phyloP scores from a whole-genome alignment of 2,797 vertebrate genomes.

The Pseudocheirus occidentalis region DNA sequence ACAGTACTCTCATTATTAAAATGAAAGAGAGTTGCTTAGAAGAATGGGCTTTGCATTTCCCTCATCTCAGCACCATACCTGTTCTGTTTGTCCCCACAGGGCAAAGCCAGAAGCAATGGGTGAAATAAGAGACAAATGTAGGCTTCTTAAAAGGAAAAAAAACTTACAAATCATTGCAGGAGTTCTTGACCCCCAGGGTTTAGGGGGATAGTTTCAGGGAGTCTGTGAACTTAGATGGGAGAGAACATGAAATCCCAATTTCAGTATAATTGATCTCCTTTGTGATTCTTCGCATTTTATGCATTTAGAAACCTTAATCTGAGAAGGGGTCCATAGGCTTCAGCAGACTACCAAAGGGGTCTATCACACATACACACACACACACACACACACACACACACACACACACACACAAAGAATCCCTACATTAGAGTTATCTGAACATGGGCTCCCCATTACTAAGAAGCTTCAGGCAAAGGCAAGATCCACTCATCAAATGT shows the following conservation, averaged over 20 bases:
- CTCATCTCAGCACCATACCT: not conserved
- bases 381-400: not conserved
- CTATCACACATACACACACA: not conserved
- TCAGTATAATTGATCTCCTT: not conserved
- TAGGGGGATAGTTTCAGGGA: not conserved
- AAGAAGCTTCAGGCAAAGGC: not conserved
- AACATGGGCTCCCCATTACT: not conserved
- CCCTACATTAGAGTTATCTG: not conserved
- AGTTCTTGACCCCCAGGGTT: not conserved
- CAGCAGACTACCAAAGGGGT: not conserved
- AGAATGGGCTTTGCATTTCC: not conserved
- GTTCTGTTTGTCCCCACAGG: not conserved
- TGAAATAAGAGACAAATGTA: not conserved
- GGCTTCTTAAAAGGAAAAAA: not conserved
- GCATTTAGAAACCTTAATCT: not conserved
- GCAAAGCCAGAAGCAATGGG: not conserved
- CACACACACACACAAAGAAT: not conserved
- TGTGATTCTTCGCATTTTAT: not conserved
- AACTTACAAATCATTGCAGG: not conserved
- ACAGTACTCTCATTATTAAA: not conserved
- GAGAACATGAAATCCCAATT: not conserved
- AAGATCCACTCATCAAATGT: not conserved
- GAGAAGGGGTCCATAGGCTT: not conserved
- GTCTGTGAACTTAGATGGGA: not conserved
- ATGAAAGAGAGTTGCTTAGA: not conserved